Percentiles rank a stretch among this genome's conserved stretches.
Conservation (phyloP, 2,888 invertebrate genomes). For the Drosophila mayaguana region DNA sequence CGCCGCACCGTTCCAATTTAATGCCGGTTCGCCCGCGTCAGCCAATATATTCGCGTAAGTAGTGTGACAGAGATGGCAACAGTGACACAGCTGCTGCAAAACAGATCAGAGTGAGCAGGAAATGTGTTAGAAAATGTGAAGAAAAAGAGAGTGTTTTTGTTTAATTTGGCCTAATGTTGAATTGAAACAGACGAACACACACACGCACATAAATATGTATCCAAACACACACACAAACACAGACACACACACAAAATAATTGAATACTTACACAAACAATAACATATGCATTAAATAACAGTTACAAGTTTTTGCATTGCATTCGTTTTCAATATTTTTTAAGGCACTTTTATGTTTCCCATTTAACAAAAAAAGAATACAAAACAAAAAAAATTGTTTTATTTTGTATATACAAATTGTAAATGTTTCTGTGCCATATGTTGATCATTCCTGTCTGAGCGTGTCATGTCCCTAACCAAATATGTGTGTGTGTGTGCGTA, state of each 20-base stretch:
- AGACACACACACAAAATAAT: not conserved
- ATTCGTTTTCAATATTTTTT: constrained; percentile 18
- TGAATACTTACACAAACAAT: constrained; percentile 14
- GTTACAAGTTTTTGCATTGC: constrained; percentile 42
- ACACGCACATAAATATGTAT: constrained; percentile 4
- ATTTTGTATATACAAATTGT: constrained; percentile 17
- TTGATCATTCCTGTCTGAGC: constrained; percentile 7
- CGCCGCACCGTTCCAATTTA: constrained; percentile 84
- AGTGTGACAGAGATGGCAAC: constrained; percentile 45
- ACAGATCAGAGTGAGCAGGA: constrained; percentile 30
- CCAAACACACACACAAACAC: constrained; percentile 7
- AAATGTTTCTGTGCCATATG: constrained; percentile 29
- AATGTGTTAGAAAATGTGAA: constrained; percentile 12
- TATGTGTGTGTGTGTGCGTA: not conserved
- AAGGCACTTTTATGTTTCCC: constrained; percentile 29
- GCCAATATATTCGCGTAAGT: constrained; percentile 85
- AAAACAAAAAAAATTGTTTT: constrained; percentile 9
- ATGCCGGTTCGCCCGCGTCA: constrained; percentile 81
- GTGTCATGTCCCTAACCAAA: not conserved
- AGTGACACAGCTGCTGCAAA: constrained; percentile 13
- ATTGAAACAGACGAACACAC: constrained; percentile 18
- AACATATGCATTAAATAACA: constrained; percentile 35
- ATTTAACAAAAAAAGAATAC: constrained; percentile 12
- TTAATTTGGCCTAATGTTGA: constrained; percentile 39
- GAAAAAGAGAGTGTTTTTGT: constrained; percentile 29